phyloP scores from a whole-genome alignment of 2,113 vertebrate species.

The rat (Rattus norvegicus) region GRCr8 NC_086026.1:124131001-124131500 shows the following conservation, averaged over 20 bases:
- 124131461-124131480: too few relatives aligned
- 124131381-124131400: too few relatives aligned
- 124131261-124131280: slow-evolving; percentile 10
- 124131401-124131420: neutral
- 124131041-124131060: slow-evolving; percentile 38
- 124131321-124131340: neutral
- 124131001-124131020: slow-evolving; percentile 50
- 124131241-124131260: slow-evolving; percentile 1
- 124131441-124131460: too few relatives aligned
- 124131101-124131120: neutral
- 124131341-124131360: neutral
- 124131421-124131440: neutral
- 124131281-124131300: neutral
- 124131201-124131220: slow-evolving; percentile 6
- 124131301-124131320: neutral
- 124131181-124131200: slow-evolving; percentile 62
- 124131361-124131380: neutral
- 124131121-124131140: slow-evolving; percentile 20
- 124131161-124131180: slow-evolving; percentile 61
- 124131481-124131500: too few relatives aligned
- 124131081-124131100: slow-evolving; percentile 68
- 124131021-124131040: slow-evolving; percentile 42
- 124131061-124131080: slow-evolving; percentile 61
- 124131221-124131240: neutral
- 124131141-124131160: slow-evolving; percentile 55